Conservation (phyloP, 2,888 invertebrate species). For the Mimas tiliae region DNA sequence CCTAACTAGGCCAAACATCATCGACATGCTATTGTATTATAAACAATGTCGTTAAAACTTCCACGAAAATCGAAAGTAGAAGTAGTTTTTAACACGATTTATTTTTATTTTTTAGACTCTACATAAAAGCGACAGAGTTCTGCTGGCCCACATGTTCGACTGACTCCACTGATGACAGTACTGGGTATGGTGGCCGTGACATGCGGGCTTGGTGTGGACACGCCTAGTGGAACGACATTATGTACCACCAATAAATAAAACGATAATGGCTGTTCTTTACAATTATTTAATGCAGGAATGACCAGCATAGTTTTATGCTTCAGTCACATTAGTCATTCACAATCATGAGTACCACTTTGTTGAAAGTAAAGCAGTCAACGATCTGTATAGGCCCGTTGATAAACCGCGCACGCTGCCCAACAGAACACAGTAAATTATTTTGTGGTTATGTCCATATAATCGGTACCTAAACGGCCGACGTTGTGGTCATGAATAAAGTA, state of each 20-base stretch:
- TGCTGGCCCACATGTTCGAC: conserved; percentile 52
- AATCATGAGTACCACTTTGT: background rate
- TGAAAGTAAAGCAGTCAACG: background rate
- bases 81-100: conserved; percentile 17
- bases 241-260: conserved; percentile 5
- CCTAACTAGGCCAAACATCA: conserved; percentile 8
- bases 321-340: too few relatives aligned
- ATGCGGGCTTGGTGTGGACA: conserved; percentile 56
- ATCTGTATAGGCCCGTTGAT: background rate
- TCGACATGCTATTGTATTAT: conserved; percentile 16
- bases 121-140: conserved; percentile 36
- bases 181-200: conserved; percentile 51
- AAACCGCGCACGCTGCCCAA: background rate
- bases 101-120: conserved; percentile 33
- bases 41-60: conserved; percentile 20
- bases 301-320: too few relatives aligned
- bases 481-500: conserved; percentile 79
- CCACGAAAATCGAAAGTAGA: background rate
- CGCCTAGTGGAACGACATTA: conserved; percentile 37
- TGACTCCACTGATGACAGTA: conserved; percentile 54
- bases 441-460: conserved; percentile 56
- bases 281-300: background rate
- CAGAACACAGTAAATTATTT: conserved; percentile 36
- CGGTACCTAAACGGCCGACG: conserved; percentile 64
- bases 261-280: background rate